Base-by-base conservation (phyloP, 2,113 vertebrate genomes). In the Toxotes chatareus region DNA sequence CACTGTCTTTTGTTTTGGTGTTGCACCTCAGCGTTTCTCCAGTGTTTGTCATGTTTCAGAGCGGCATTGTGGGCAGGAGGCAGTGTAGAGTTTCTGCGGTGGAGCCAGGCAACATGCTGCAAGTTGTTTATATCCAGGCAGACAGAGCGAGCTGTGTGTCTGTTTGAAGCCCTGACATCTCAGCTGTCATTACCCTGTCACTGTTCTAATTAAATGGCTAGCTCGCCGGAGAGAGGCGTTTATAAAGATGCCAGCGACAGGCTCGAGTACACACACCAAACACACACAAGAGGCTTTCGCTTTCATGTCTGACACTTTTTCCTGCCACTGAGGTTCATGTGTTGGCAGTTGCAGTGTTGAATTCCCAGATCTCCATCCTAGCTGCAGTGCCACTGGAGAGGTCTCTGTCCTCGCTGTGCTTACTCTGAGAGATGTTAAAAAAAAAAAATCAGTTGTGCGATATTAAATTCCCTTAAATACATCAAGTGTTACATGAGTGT, bases 131-230 rank as follows among this genome's bases (percentile, higher is more conserved):
- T 79, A 76, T 73, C 65, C 49, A 44, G 83, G 83, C 84, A 91
- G 82, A 91, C 88, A 79, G 86, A 84, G 90, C 76, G 70, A 70
- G 87, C 82, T 79, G 86, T 88, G 86, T 90, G 87, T 92, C 82
- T 90, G 80, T 83, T 77, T 85, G 80, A 88, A 85, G 76, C 79
- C 80, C 76, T 78, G 84, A 87, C 91, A 89, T 82, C 83, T 92
- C 90, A 72, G 84, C 88, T 91, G 91, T 93, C 93, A 93, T 93
- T 94, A 93, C 86, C 71, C 88, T 94, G 94, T 94, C 93, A 93
- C 86, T 47, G 83, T 83, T 92, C 84, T 94, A 94, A 94, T 94
- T 93, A 93, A 94, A 93, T 89, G 82, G 89, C 80, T 91, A 67
- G 84, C 86, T 89, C 79, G 32, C 84, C 34, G 44, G 75, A 88